Evolutionary conservation across 2,797 vertebrate genomes (phyloP), one percentile per base, ranked within the genome.

Genomic region (Sparus aurata): DNA sequence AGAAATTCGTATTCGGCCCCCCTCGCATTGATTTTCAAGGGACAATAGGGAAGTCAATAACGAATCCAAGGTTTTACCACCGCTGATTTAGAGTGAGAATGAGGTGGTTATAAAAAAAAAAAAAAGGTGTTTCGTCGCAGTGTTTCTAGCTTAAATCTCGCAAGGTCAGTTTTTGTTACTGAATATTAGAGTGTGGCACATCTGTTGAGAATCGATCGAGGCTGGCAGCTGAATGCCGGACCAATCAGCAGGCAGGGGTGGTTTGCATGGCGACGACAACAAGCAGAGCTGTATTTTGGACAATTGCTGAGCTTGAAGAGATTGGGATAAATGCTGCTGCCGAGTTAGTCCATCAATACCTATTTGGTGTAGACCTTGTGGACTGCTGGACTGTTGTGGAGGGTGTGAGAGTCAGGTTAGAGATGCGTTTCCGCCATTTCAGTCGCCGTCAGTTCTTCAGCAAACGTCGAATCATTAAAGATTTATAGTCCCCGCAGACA

Each of bases 1-100:
- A 86, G 77, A 82, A 79, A 69, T 30, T 45, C 55, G 66, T 78
- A 77, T 67, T 75, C 81, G 64, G 87, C 34, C 85, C 65, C 65
- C 34, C 23, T 65, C 43, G 54, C 71, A 91, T 86, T 82, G 86
- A 92, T 90, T 85, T 82, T 62, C n/a, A 12, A n/a, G n/a, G 73
- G 49, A 82, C 86, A 86, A 85, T 77, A 70, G 52, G 68, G 46
- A 72, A 77, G 84, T 91, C 85, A 69, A 89, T 85, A 89, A 61
- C 69, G 88, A 73, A 83, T 65, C 72, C 60, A 30, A 63, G 60
- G 80, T 87, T 87, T 77, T 68, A 76, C 43, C 66, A 38, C 46
- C 10, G 0, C 43, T 66, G 70, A 72, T 80, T 86, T 66, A 20
- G 80, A 76, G 3, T 0, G 65, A 52, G 57, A 70, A 54, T 1